Base-by-base conservation (phyloP, 2,797 vertebrate species). In the Trematomus bernacchii region DNA sequence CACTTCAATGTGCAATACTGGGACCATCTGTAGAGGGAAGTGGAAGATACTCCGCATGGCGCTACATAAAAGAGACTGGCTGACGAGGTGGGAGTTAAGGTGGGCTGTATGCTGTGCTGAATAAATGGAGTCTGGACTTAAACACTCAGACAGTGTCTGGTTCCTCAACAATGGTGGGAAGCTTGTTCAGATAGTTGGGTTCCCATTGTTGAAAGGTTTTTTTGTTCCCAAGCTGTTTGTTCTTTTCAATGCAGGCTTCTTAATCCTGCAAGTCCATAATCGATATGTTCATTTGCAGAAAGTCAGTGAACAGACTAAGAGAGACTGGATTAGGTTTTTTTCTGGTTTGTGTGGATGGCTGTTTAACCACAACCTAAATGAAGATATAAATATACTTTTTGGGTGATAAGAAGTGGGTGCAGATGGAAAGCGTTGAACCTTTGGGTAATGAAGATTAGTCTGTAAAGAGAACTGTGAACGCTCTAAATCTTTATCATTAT, bases 41-140 rank as follows among this genome's bases (percentile, higher is more conserved):
- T 70, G 72, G 77, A 77, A 76, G 80, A 87, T 73, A 71, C 78
- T 73, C 73, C 59, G 86, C 79, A 85, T 76, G 84, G 85, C 84
- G 85, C 80, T 30, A 73, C 82, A 90, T 92, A 69, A 93, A 88
- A 92, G 74, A 80, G 84, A 87, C 67, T 47, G 68, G 68, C 85
- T 85, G 80, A 92, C 85, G 74, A 90, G 89, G 87, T 89, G 77
- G 89, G 91, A 90, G 91, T 87, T 64, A 72, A 90, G 77, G 88
- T 87, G 80, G 90, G 87, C 13, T 84, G 81, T 73, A 50, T 74
- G 57, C 68, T 67, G 73, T 65, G 42, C 75, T 68, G 79, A 85
- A 85, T 85, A 90, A 91, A 88, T 77, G 58, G 64, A 84, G 86
- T 85, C 83, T 92, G 84, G 76, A 87, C 85, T 90, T 89, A 79